phyloP scores from a whole-genome alignment of 2,888 invertebrate species.

The Drosophila nr. fundita region DNA sequence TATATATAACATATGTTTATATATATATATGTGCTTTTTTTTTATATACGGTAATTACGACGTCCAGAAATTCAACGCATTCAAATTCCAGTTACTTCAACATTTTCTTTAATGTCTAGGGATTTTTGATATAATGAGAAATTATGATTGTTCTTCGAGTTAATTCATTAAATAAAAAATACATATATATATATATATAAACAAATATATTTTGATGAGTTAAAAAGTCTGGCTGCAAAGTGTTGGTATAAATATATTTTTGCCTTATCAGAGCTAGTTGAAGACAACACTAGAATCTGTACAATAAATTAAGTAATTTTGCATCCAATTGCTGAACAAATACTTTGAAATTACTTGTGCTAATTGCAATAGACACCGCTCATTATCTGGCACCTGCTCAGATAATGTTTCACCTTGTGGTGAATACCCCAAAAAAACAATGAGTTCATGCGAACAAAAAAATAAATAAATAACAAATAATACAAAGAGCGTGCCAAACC shows the following conservation, averaged over 20 bases:
- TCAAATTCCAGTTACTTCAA: neutral
- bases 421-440: conserved; percentile 72
- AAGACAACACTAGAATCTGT: neutral
- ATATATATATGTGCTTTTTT: too few species aligned
- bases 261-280: neutral
- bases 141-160: neutral
- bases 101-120: neutral
- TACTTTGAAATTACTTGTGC: conserved; percentile 69
- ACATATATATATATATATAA: too few species aligned
- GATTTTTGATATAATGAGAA: neutral
- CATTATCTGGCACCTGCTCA: conserved; percentile 46
- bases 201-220: neutral
- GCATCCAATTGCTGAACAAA: conserved; percentile 32
- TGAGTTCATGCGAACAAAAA: conserved; percentile 38
- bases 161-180: neutral
- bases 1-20: neutral
- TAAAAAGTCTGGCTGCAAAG: neutral
- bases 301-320: neutral
- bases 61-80: neutral
- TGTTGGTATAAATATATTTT: neutral
- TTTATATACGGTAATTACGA: neutral
- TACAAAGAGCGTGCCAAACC: conserved; percentile 63
- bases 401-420: conserved; percentile 68
- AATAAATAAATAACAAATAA: neutral
- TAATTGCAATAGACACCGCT: conserved; percentile 64